These are phyloP conservation scores for Ypsolopha scabrella DNA, from an alignment of 2,888 invertebrate genomes.

Conservation along the genomic window DNA sequence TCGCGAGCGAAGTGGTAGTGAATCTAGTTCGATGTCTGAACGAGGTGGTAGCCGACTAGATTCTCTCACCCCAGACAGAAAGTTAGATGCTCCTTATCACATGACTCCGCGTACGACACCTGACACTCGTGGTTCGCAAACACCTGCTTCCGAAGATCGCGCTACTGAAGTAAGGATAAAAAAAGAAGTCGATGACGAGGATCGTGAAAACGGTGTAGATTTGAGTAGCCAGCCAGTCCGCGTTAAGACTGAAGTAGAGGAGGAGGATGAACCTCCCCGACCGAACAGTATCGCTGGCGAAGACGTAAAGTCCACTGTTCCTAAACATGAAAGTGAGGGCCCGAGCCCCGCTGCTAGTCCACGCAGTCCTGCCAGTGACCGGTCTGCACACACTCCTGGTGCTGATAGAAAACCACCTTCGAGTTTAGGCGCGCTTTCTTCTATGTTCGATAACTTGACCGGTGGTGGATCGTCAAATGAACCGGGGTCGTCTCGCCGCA, in stretches of 20 bases:
- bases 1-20: slow-evolving; percentile 87
- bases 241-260: slow-evolving; percentile 75
- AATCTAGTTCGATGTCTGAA: slow-evolving; percentile 90
- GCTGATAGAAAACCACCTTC: slow-evolving; percentile 74
- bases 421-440: slow-evolving; percentile 85
- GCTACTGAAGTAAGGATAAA: slow-evolving; percentile 71
- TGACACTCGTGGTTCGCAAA: slow-evolving; percentile 73
- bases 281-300: slow-evolving; percentile 47
- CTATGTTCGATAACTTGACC: slow-evolving; percentile 90
- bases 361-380: slow-evolving; percentile 82
- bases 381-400: slow-evolving; percentile 79
- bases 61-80: slow-evolving; percentile 84
- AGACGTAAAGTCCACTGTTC: slow-evolving; percentile 41
- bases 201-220: slow-evolving; percentile 60
- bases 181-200: slow-evolving; percentile 67
- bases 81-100: slow-evolving; percentile 74
- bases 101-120: slow-evolving; percentile 78
- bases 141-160: slow-evolving; percentile 72
- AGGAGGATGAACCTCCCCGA: slow-evolving; percentile 68
- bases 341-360: slow-evolving; percentile 73
- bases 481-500: slow-evolving; percentile 73
- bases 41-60: slow-evolving; percentile 84
- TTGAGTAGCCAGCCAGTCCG: slow-evolving; percentile 58
- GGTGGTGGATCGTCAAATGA: slow-evolving; percentile 60
- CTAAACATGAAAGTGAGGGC: slow-evolving; percentile 69